Percentiles rank a stretch among this genome's conserved stretches.
Conservation (phyloP, 2,113 vertebrate species). For the Oryzias melastigma region DNA sequence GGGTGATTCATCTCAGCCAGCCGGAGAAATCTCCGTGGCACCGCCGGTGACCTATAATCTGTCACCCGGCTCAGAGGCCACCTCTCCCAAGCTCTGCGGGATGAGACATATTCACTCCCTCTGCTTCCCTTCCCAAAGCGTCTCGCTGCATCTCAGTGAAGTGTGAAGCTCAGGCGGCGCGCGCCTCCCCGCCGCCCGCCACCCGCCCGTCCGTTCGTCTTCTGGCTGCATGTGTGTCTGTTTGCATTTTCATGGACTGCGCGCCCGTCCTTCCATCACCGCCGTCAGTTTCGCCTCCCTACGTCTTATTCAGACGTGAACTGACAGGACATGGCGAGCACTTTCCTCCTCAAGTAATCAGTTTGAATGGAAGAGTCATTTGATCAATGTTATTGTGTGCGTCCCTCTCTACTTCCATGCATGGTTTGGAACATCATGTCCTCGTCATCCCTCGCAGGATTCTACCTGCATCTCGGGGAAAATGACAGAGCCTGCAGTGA, state of each 20-base stretch:
- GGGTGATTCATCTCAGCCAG: slow-evolving; percentile 75
- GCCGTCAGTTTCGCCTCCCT: slow-evolving; percentile 25
- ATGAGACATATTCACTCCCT: slow-evolving; percentile 49
- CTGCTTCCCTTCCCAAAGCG: slow-evolving; percentile 33
- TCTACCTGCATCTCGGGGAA: slow-evolving; percentile 33
- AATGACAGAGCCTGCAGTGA: slow-evolving; percentile 4
- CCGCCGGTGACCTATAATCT: slow-evolving; percentile 74
- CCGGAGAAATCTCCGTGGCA: slow-evolving; percentile 61
- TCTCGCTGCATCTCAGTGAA: slow-evolving; percentile 52
- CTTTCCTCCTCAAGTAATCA: slow-evolving; percentile 6
- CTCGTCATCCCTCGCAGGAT: slow-evolving; percentile 13
- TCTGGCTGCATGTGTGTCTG: slow-evolving; percentile 7
- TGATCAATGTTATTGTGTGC: neutral
- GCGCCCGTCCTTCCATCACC: slow-evolving; percentile 11
- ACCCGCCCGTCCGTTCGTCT: slow-evolving; percentile 18
- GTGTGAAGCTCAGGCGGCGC: slow-evolving; percentile 43
- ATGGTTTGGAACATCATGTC: slow-evolving; percentile 11
- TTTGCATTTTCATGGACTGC: slow-evolving; percentile 34
- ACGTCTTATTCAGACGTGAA: slow-evolving; percentile 26
- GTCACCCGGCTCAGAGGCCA: slow-evolving; percentile 69
- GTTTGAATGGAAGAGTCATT: slow-evolving; percentile 10
- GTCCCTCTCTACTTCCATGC: neutral
- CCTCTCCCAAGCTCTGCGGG: slow-evolving; percentile 43
- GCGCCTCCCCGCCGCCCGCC: slow-evolving; percentile 21
- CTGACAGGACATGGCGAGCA: slow-evolving; percentile 12